A percentile compares a stretch with the other conserved stretches of the same genome.
Conservation (phyloP, 2,113 vertebrate species). For the Elgaria multicarinata region DNA sequence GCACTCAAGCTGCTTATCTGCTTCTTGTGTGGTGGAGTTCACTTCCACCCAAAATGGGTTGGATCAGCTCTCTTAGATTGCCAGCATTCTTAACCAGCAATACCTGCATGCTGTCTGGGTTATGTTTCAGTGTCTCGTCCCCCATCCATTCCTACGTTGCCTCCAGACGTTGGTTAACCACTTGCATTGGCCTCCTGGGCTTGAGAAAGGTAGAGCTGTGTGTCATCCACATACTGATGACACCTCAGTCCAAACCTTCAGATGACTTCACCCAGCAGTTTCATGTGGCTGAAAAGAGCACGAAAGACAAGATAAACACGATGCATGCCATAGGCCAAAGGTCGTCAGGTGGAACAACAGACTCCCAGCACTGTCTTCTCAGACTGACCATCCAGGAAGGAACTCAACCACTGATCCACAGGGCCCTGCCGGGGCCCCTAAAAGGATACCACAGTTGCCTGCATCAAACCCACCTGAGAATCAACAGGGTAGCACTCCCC, state of each 20-base stretch:
- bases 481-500: too few relatives aligned
- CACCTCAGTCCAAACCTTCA: neutral
- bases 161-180: neutral
- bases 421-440: neutral
- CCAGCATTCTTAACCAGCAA: neutral
- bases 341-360: neutral
- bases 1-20: neutral
- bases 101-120: neutral
- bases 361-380: neutral
- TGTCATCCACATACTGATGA: neutral
- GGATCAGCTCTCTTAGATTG: neutral
- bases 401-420: neutral
- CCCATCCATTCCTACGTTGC: neutral
- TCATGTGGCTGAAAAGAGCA: neutral
- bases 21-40: neutral
- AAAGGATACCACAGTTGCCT: neutral
- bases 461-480: neutral
- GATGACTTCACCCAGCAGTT: neutral
- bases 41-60: neutral
- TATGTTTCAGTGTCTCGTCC: neutral
- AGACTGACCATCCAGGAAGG: neutral
- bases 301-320: neutral
- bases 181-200: neutral
- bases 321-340: neutral
- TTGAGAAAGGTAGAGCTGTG: neutral